Conservation (phyloP, 2,888 invertebrate genomes). For the Ectemnius cavifrons region DNA sequence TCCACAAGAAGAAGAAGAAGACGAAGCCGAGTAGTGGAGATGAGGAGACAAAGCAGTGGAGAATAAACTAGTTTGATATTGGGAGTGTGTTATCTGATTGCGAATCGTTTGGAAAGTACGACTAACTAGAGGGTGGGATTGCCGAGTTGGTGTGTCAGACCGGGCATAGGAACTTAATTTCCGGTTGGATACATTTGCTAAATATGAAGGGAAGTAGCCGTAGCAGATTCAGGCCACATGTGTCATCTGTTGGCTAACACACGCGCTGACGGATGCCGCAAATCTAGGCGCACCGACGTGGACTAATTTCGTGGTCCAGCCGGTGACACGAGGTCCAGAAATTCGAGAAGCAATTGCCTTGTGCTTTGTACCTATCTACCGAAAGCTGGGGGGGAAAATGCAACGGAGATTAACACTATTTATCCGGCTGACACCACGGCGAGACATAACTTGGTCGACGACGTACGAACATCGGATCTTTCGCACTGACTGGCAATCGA, state of each 20-base stretch:
- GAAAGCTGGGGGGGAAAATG: slow-evolving; percentile 12
- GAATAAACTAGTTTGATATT: too few species aligned
- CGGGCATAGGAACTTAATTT: slow-evolving; percentile 44
- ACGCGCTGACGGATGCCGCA: neutral
- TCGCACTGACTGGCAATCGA: too few species aligned
- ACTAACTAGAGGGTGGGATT: slow-evolving; percentile 20
- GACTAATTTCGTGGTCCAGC: slow-evolving; percentile 5
- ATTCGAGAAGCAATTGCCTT: slow-evolving; percentile 14
- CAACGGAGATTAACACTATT: slow-evolving; percentile 30
- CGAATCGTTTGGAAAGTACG: slow-evolving; percentile 8
- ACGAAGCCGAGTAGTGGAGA: too few species aligned
- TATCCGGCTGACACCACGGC: too few species aligned
- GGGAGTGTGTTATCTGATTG: slow-evolving; percentile 13
- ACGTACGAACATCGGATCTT: neutral
- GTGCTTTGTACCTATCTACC: too few species aligned
- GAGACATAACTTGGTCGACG: slow-evolving; percentile 29
- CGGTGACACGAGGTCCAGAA: neutral
- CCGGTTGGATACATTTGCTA: slow-evolving; percentile 29
- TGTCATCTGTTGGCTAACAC: neutral
- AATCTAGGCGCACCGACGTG: neutral
- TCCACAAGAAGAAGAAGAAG: neutral
- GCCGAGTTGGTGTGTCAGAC: slow-evolving; percentile 7
- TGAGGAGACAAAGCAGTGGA: too few species aligned
- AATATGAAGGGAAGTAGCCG: slow-evolving; percentile 16
- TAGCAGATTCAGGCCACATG: neutral